phyloP scores from a whole-genome alignment of 2,888 invertebrate species.

The Temnothorax rugatulus region DNA sequence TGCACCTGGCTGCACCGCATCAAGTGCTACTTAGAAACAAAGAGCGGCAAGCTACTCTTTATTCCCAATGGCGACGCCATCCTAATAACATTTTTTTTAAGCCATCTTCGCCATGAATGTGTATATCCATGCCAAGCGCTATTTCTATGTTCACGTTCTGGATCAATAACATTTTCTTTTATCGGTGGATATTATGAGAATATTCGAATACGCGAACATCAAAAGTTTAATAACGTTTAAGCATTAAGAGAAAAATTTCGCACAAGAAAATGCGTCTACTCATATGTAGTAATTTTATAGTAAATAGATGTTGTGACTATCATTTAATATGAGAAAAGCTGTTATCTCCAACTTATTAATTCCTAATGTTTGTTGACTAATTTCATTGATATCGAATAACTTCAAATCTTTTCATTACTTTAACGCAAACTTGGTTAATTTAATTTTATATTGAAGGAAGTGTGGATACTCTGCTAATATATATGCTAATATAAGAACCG shows the following conservation, averaged over 20 bases:
- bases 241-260: background rate
- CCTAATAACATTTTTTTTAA: slow-evolving; percentile 18
- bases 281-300: background rate
- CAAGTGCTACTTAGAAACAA: slow-evolving; percentile 48
- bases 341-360: background rate
- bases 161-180: slow-evolving; percentile 39
- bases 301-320: background rate
- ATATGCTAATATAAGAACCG: background rate
- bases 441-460: background rate
- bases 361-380: background rate
- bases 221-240: slow-evolving; percentile 25
- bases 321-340: background rate
- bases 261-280: background rate
- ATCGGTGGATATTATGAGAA: background rate
- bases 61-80: slow-evolving; percentile 11
- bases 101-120: background rate
- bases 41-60: slow-evolving; percentile 22
- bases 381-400: background rate
- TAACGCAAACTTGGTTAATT: background rate
- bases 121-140: slow-evolving; percentile 1
- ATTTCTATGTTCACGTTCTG: background rate
- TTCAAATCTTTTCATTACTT: background rate
- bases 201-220: background rate
- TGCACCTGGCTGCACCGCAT: slow-evolving; percentile 2
- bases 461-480: background rate